A percentile compares a stretch with the other conserved stretches of the same genome.
phyloP scores from a whole-genome alignment of 2,888 invertebrate species.

The Fragum fragum region DNA sequence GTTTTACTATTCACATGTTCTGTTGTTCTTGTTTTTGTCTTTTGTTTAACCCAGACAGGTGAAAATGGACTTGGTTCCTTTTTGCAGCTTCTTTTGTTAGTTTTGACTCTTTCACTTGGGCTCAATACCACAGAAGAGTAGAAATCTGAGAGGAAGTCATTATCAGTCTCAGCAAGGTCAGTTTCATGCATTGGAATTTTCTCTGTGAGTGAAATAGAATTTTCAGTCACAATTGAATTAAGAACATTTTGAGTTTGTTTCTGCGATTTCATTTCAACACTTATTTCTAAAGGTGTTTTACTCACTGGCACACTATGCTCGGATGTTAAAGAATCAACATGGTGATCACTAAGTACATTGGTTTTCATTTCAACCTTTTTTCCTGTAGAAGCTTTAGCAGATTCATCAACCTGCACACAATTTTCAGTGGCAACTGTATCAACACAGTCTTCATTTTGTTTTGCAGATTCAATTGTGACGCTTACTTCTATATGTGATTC shows the following conservation, averaged over 20 bases:
- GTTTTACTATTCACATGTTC: neutral
- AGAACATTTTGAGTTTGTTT: neutral
- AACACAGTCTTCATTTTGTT: too few species aligned
- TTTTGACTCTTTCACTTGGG: constrained; percentile 67
- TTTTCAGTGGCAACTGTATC: too few species aligned
- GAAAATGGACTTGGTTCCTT: constrained; percentile 46
- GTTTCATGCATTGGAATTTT: neutral
- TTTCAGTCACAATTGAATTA: neutral
- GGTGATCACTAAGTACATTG: too few species aligned
- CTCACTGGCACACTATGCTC: too few species aligned
- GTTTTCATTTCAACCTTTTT: too few species aligned
- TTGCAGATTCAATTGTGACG: too few species aligned
- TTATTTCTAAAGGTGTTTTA: too few species aligned
- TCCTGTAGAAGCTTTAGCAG: too few species aligned
- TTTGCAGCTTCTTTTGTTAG: constrained; percentile 64
- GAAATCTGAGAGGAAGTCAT: neutral
- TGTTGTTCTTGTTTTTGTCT: neutral
- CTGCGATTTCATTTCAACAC: too few species aligned
- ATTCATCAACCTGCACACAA: too few species aligned
- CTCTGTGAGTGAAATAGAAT: neutral
- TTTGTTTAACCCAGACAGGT: constrained; percentile 57
- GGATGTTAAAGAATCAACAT: too few species aligned
- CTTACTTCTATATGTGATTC: too few species aligned
- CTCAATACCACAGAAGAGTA: constrained; percentile 45
- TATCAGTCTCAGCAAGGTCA: neutral